A percentile compares a stretch with the other conserved stretches of the same genome.
Evolutionary conservation across 2,888 invertebrate species (phyloP).

Genomic region (Oxyteleia sp.): DNA sequence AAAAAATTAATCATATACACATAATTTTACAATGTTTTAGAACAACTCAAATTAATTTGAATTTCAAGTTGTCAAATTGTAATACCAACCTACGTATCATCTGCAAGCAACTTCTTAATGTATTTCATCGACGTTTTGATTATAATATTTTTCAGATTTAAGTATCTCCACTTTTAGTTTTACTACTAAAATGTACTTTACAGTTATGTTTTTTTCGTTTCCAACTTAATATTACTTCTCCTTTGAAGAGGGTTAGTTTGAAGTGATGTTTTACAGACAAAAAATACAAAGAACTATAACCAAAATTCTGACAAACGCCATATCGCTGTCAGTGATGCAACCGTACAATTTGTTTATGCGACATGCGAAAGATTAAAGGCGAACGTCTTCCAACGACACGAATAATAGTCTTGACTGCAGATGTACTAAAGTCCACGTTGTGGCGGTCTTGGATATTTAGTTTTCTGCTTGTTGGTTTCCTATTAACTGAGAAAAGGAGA

Average conservation of each 20-base stretch:
- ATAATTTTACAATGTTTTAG: too few species aligned
- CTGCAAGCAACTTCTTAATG: too few species aligned
- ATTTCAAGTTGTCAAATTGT: too few species aligned
- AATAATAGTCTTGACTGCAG: constrained; percentile 62
- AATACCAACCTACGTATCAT: too few species aligned
- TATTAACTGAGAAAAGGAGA: constrained; percentile 69
- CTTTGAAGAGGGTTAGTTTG: constrained; percentile 28
- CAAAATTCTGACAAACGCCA: constrained; percentile 55
- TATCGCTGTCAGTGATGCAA: constrained; percentile 64
- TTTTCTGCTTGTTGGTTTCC: constrained; percentile 72
- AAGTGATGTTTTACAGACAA: constrained; percentile 9
- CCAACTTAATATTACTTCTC: not conserved
- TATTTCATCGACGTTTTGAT: too few species aligned
- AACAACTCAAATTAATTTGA: too few species aligned
- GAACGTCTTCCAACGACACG: constrained; percentile 54
- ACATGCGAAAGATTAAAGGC: constrained; percentile 71
- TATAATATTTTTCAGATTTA: too few species aligned
- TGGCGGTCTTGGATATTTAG: constrained; percentile 60
- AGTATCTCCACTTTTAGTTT: too few species aligned
- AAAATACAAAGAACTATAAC: constrained; percentile 30
- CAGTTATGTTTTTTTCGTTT: too few species aligned
- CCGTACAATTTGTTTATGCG: constrained; percentile 70
- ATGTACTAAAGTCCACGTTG: constrained; percentile 41
- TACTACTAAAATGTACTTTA: too few species aligned
- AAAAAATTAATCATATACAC: too few species aligned